These are phyloP conservation scores for Acanthiza pusilla DNA, from an alignment of 2,797 vertebrate genomes.

Conservation along the genomic window DNA sequence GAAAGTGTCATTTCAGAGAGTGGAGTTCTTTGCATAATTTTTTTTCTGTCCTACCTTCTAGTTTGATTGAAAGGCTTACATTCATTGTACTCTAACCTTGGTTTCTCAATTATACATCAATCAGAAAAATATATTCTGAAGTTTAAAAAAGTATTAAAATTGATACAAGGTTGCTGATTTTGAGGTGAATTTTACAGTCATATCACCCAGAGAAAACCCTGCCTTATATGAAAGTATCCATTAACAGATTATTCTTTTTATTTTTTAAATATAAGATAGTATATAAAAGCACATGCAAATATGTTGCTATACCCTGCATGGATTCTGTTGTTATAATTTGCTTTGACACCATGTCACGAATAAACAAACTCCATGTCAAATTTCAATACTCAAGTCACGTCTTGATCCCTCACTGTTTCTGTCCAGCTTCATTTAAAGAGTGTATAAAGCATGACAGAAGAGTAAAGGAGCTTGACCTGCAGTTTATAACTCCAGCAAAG, in stretches of 20 bases:
- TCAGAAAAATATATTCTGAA: neutral
- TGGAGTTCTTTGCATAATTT: neutral
- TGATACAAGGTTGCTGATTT: neutral
- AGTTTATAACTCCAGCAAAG: neutral
- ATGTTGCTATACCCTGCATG: neutral
- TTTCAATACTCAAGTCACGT: neutral
- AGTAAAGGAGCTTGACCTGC: neutral
- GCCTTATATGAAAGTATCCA: neutral
- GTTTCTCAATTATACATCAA: neutral
- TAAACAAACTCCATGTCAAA: neutral
- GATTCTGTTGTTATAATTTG: neutral
- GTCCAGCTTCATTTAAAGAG: neutral
- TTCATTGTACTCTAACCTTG: neutral
- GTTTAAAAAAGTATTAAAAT: neutral
- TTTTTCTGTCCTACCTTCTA: neutral
- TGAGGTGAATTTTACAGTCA: neutral
- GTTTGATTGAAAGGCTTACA: neutral
- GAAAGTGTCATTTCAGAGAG: neutral
- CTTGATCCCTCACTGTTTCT: neutral
- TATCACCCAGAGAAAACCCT: neutral
- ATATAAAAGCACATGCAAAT: neutral
- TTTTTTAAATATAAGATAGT: neutral
- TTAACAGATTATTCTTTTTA: neutral
- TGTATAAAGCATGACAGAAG: neutral
- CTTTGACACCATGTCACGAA: neutral